A percentile compares a stretch with the other conserved stretches of the same genome.
phyloP scores from a whole-genome alignment of 2,888 invertebrate species.

The Bruchidius siliquastri region DNA sequence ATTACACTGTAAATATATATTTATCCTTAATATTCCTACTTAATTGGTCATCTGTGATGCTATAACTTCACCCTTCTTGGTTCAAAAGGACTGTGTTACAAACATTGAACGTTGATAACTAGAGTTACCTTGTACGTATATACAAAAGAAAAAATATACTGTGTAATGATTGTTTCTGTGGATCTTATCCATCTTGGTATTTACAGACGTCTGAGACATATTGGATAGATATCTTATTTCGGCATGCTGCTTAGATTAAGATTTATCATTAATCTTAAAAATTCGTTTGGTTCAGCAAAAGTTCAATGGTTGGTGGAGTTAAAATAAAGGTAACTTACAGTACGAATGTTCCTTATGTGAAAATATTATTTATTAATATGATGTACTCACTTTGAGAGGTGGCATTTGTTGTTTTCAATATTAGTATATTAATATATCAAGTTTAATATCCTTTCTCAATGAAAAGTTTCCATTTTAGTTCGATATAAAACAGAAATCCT shows the following conservation, averaged over 20 bases:
- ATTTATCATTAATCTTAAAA: not conserved
- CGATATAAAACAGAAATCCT: too few species aligned
- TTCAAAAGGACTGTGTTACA: not conserved
- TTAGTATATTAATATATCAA: too few species aligned
- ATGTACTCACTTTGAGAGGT: too few species aligned
- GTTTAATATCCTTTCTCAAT: too few species aligned
- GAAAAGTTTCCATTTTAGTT: too few species aligned
- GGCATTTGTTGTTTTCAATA: too few species aligned
- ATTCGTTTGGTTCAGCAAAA: not conserved
- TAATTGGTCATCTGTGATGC: not conserved
- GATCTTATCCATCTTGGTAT: not conserved
- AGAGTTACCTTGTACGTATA: not conserved
- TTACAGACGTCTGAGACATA: not conserved
- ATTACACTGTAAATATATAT: too few species aligned
- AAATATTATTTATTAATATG: too few species aligned
- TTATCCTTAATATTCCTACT: not conserved
- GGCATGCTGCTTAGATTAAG: not conserved
- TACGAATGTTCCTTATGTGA: too few species aligned
- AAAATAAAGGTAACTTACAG: too few species aligned
- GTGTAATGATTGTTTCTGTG: not conserved
- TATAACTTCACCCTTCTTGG: not conserved
- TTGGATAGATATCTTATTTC: not conserved
- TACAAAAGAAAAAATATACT: not conserved
- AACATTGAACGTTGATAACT: not conserved
- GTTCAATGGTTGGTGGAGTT: not conserved